Conservation (phyloP, 1,140 invertebrate species). For the Trichoplusia ni region DNA sequence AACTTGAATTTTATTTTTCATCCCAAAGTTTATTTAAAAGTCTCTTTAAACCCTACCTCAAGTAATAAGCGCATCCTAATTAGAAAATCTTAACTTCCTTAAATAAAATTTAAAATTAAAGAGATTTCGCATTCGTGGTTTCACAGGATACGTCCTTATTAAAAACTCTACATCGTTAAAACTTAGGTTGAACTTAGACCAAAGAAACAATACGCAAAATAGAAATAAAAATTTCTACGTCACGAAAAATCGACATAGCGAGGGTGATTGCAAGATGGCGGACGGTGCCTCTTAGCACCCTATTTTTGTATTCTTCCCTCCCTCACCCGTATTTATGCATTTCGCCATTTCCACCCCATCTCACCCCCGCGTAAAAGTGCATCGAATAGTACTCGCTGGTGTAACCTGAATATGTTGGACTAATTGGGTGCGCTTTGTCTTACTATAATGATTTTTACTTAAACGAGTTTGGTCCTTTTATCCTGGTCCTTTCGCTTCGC, state of each 20-base stretch:
- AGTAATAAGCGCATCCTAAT: no score
- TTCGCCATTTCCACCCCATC: conserved; percentile 29
- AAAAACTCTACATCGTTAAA: conserved; percentile 10
- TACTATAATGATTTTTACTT: neutral
- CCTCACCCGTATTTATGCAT: conserved; percentile 38
- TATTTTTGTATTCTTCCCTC: conserved; percentile 73
- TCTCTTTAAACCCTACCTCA: no score
- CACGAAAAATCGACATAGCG: conserved; percentile 58
- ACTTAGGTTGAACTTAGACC: conserved; percentile 1
- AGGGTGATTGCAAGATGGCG: conserved; percentile 64
- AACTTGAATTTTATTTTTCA: no score
- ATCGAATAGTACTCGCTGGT: conserved; percentile 33
- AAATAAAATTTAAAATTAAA: no score
- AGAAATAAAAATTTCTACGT: conserved; percentile 56
- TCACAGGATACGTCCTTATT: no score
- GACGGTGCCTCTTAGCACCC: conserved; percentile 65
- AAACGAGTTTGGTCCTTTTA: neutral
- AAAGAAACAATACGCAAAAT: conserved; percentile 17
- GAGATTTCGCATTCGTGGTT: no score
- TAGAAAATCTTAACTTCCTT: no score
- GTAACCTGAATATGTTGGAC: conserved; percentile 15
- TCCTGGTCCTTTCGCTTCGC: neutral
- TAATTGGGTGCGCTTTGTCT: conserved; percentile 14
- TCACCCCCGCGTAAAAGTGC: conserved; percentile 56
- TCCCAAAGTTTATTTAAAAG: no score